A percentile compares a stretch with the other conserved stretches of the same genome.
These are phyloP conservation scores for Ascaphus truei DNA, from an alignment of 2,113 vertebrate genomes.

Conservation along the genomic window DNA sequence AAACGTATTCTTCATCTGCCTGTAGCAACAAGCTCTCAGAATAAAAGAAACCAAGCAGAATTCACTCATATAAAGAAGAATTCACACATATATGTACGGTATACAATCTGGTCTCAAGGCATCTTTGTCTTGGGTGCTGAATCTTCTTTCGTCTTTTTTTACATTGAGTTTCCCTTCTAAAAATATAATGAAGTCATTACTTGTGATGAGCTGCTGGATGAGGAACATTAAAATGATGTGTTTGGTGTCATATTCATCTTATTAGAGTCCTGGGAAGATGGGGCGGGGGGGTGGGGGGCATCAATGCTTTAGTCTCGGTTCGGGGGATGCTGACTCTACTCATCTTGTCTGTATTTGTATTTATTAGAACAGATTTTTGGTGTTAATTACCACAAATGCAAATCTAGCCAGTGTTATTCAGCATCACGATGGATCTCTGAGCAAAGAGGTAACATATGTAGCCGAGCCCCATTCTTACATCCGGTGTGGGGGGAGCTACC, in stretches of 20 bases:
- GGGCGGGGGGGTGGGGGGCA: no score
- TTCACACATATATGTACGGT: not conserved
- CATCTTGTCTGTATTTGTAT: no score
- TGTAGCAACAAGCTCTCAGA: conserved; percentile 8
- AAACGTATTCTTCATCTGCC: conserved; percentile 9
- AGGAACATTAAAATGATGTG: not conserved
- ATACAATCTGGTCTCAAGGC: not conserved
- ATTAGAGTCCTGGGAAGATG: no score
- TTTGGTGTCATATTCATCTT: not conserved
- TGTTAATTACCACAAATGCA: no score
- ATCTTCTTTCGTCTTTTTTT: not conserved
- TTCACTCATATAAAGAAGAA: conserved; percentile 4
- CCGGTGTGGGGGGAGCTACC: no score
- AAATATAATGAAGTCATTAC: not conserved
- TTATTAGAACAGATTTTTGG: no score
- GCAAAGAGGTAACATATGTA: no score
- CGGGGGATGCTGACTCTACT: no score
- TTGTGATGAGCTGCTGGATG: not conserved
- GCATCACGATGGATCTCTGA: no score
- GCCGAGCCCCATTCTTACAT: no score
- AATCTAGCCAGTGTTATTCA: no score
- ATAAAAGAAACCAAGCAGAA: conserved; percentile 10
- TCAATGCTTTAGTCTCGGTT: no score
- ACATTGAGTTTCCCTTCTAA: not conserved
- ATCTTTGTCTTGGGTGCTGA: not conserved